Conservation (phyloP, 2,113 vertebrate genomes). For the Stercorarius parasiticus region DNA sequence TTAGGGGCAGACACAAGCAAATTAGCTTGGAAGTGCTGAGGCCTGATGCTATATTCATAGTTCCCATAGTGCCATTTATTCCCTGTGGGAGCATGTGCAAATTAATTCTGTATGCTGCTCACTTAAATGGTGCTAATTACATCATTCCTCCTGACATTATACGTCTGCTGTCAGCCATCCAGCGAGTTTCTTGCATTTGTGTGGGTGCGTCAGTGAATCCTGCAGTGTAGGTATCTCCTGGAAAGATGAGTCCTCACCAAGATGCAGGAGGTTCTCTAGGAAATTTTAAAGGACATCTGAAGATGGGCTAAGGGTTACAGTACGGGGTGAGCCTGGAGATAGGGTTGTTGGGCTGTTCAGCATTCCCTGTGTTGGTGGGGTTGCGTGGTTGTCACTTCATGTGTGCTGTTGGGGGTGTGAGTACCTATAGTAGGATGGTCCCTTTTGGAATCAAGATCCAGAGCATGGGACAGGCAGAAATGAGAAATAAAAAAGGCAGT, state of each 20-base stretch:
- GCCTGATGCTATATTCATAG: constrained; percentile 16
- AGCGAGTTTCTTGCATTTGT: not conserved
- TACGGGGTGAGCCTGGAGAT: not conserved
- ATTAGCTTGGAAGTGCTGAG: constrained; percentile 29
- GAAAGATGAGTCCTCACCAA: not conserved
- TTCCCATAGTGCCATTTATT: constrained; percentile 31
- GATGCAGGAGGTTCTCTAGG: not conserved
- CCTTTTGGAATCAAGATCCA: not conserved
- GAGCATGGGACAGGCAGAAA: not conserved
- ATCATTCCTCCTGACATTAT: constrained; percentile 2
- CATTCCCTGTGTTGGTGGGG: not conserved
- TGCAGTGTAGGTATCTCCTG: not conserved
- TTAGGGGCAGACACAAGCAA: constrained; percentile 32
- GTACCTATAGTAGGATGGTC: not conserved
- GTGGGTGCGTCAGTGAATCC: not conserved
- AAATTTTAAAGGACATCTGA: not conserved
- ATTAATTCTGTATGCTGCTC: constrained; percentile 62
- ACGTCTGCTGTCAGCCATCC: not conserved
- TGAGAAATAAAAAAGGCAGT: not conserved
- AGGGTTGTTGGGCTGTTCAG: not conserved
- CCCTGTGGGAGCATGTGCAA: constrained; percentile 49
- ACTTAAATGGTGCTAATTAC: constrained; percentile 57
- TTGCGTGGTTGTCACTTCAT: not conserved
- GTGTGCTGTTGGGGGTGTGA: not conserved
- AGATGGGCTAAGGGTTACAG: not conserved